These are phyloP conservation scores for Trisateles emortualis DNA, from an alignment of 2,888 invertebrate species.

Conservation along the genomic window DNA sequence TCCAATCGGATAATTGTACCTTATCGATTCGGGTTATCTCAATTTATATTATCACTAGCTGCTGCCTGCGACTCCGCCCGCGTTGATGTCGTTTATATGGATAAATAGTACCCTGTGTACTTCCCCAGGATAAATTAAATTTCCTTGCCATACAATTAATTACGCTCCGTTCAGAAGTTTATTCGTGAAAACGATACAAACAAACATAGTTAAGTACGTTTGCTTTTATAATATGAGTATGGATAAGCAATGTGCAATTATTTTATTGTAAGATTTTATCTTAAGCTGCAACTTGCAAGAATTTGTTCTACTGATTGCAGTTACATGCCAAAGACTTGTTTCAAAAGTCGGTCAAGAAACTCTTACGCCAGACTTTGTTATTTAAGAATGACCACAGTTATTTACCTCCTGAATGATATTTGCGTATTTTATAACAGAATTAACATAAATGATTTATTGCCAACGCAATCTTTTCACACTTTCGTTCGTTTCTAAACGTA, in stretches of 20 bases:
- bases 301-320: conserved; percentile 22
- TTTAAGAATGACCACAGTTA: conserved; percentile 34
- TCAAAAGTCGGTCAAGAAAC: conserved; percentile 45
- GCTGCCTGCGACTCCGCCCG: too few relatives aligned
- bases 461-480: conserved; percentile 2
- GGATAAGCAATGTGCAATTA: too few relatives aligned
- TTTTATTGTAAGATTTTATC: too few relatives aligned
- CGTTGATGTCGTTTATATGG: too few relatives aligned
- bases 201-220: too few relatives aligned
- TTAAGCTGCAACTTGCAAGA: conserved; percentile 19
- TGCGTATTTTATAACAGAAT: conserved; percentile 16
- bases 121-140: too few relatives aligned
- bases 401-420: conserved; percentile 20
- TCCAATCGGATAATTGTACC: not conserved
- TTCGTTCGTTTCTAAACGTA: not conserved
- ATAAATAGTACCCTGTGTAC: too few relatives aligned
- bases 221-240: too few relatives aligned
- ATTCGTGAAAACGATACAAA: too few relatives aligned
- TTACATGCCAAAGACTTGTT: conserved; percentile 32
- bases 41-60: conserved; percentile 1
- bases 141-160: too few relatives aligned
- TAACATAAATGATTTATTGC: conserved; percentile 21
- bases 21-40: not conserved
- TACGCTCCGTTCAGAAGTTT: too few relatives aligned
- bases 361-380: conserved; percentile 42